Evolutionary conservation across 2,113 vertebrate genomes (phyloP).

Genomic region (Quiscalus mexicanus): DNA sequence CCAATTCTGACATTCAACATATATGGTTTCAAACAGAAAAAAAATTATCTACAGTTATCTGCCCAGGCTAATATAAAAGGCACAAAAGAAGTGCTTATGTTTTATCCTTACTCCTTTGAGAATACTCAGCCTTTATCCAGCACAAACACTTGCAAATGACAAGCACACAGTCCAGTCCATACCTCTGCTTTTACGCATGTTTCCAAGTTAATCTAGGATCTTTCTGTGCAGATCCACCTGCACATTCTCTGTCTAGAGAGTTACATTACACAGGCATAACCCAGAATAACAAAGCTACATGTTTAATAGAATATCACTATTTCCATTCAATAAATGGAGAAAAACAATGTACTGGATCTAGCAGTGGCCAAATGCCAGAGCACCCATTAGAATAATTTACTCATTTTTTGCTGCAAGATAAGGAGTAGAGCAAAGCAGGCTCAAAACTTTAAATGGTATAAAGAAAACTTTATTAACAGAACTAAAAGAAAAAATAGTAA

Average conservation of each 20-base stretch:
- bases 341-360: background rate
- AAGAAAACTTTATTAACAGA: background rate
- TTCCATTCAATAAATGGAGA: background rate
- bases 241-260: background rate
- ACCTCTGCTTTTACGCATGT: fast-evolving
- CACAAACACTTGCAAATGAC: background rate
- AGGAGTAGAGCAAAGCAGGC: background rate
- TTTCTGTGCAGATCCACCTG: background rate
- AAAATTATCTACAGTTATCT: background rate
- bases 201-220: background rate
- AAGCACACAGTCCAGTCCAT: background rate
- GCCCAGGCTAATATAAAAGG: background rate
- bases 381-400: background rate
- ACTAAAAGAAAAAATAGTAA: background rate
- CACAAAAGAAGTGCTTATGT: background rate
- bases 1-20: background rate
- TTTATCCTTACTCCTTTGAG: background rate
- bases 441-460: background rate
- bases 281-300: background rate
- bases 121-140: background rate
- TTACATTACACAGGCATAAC: background rate
- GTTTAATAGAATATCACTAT: background rate
- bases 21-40: background rate
- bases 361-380: background rate
- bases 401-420: background rate